These are phyloP conservation scores for Apotomis turbidana DNA, from an alignment of 2,888 invertebrate genomes.

Conservation along the genomic window DNA sequence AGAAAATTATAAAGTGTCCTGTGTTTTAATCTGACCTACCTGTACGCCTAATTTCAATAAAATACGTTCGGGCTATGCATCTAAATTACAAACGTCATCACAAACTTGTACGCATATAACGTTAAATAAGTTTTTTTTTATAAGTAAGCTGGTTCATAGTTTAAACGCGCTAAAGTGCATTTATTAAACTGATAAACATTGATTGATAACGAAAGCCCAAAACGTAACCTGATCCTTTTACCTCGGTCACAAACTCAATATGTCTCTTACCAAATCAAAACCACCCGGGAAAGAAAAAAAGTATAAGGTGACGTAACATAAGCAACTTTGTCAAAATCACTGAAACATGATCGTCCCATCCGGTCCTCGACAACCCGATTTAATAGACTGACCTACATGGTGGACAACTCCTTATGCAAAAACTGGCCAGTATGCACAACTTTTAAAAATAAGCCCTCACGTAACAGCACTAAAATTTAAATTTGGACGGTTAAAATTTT, in stretches of 20 bases:
- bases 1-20: too few relatives aligned
- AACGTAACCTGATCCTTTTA: neutral
- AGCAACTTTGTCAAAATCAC: conserved; percentile 72
- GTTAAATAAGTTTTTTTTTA: too few relatives aligned
- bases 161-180: neutral
- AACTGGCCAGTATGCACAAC: conserved; percentile 46
- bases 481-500: conserved; percentile 32
- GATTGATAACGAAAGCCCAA: too few relatives aligned
- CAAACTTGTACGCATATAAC: too few relatives aligned
- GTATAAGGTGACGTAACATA: conserved; percentile 71
- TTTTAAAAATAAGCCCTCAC: conserved; percentile 44
- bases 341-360: conserved; percentile 76
- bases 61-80: too few relatives aligned
- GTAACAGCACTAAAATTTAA: conserved; percentile 28
- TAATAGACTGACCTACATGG: conserved; percentile 80
- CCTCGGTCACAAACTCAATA: conserved; percentile 3
- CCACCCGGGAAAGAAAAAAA: conserved; percentile 57
- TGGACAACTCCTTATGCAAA: conserved; percentile 62
- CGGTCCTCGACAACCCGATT: conserved; percentile 72
- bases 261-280: conserved; percentile 25
- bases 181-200: too few relatives aligned
- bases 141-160: neutral
- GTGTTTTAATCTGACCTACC: too few relatives aligned
- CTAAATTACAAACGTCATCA: too few relatives aligned
- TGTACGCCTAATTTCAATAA: too few relatives aligned